Evolutionary conservation across 2,888 invertebrate genomes (phyloP), one percentile per base, ranked within the genome.

Genomic region (Chrysolina oricalcia): DNA sequence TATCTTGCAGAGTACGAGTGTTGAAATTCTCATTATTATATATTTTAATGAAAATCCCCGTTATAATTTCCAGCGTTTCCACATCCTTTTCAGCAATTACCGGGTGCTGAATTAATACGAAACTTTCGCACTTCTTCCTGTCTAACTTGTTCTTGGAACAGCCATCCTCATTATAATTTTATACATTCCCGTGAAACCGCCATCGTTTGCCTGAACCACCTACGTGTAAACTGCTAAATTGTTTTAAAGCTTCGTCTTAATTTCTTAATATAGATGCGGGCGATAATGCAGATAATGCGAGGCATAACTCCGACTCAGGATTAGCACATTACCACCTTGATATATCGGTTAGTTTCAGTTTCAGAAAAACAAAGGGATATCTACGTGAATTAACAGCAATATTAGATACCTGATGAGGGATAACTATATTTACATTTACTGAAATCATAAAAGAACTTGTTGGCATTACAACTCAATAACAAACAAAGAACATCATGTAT

Each of bases 181-280:
- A 75, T 75, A 78, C 72, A 78, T 78, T 63, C 72, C 70, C 23
- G 72, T 73, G 56, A 67, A 74, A 70, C 41, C 73, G 43, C 74
- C 65, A 62, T 46, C 76, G 70, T 65, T 72, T 68, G 69, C 76
- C 76, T 73, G 74, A 78, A 75, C 74, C 73, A 73, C 70, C 74
- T 74, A 78, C 78, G 78, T 78, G 76, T 74, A 69, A 75, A 76
- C 69, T 63, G 74, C 73, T 71, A 78, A 76, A 78, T 78, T 78
- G 78, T 78, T 78, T 76, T 74, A 75, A 76, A 74, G 71, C 72
- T 69, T 70, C 59, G 70, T 46, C 78, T 78, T 78, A 78, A 78
- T 78, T 78, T 78, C 78, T 78, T 78, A 76, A 76, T 76, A 78
- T 76, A 76, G 76, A 78, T 78, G 78, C 76, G 75, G 75, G 74